phyloP scores from a whole-genome alignment of 2,888 invertebrate genomes.

The Hemicrepidius hirtus region DNA sequence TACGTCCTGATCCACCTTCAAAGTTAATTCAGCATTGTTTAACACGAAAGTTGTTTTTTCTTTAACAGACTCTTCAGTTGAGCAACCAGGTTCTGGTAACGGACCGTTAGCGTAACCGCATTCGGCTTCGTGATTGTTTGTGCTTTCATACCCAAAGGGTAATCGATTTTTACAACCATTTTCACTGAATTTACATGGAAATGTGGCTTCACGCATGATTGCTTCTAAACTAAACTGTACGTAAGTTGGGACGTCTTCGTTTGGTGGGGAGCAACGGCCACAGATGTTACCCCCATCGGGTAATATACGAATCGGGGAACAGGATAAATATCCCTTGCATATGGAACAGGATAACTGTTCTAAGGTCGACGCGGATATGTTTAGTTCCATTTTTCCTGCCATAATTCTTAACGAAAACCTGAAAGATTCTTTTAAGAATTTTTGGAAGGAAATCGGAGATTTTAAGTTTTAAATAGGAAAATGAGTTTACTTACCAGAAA shows the following conservation, averaged over 20 bases:
- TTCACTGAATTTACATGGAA: conserved; percentile 18
- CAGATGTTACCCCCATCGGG: background rate
- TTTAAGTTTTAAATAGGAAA: no score
- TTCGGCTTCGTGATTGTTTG: background rate
- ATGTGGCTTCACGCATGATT: conserved; percentile 2
- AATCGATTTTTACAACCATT: conserved; percentile 7
- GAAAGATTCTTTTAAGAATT: no score
- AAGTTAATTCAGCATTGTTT: background rate
- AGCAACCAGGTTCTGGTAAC: background rate
- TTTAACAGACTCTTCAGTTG: background rate
- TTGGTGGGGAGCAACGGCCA: conserved; percentile 6
- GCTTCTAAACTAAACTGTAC: conserved; percentile 3
- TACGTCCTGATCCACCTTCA: background rate
- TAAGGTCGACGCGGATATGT: no score
- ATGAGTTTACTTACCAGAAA: no score
- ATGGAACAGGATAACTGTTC: no score
- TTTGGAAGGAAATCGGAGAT: no score
- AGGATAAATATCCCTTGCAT: no score
- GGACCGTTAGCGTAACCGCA: background rate
- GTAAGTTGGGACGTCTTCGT: background rate
- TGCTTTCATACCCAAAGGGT: background rate
- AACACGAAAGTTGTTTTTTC: background rate
- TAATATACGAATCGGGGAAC: no score
- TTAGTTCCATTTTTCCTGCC: no score
- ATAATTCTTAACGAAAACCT: no score